These are phyloP conservation scores for Chydorus sphaericus DNA, from an alignment of 2,888 invertebrate genomes.

Conservation along the genomic window DNA sequence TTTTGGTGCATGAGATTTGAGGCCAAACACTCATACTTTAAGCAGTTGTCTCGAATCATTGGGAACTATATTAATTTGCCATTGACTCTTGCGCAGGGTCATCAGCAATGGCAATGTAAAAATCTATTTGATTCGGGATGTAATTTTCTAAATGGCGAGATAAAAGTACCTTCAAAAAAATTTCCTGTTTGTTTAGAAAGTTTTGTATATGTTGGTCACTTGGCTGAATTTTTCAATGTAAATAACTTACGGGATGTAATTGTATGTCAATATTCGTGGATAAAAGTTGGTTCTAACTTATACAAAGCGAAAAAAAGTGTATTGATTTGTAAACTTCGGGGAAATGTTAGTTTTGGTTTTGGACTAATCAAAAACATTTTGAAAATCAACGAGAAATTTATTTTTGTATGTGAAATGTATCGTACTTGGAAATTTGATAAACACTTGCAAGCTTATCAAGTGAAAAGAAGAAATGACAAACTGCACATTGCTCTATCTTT, in stretches of 20 bases:
- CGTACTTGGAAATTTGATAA: neutral
- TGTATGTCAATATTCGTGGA: neutral
- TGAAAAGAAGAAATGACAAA: neutral
- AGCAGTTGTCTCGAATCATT: neutral
- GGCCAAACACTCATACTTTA: slow-evolving; percentile 11
- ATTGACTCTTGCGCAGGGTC: neutral
- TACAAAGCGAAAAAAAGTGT: neutral
- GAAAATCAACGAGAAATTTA: neutral
- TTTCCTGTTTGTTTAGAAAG: neutral
- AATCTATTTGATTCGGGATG: neutral
- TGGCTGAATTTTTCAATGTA: neutral
- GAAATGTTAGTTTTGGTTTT: neutral
- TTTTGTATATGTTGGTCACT: neutral
- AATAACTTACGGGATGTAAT: neutral
- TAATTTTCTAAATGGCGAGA: neutral
- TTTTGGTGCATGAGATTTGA: slow-evolving; percentile 12
- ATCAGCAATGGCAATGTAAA: neutral
- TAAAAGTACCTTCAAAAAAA: neutral
- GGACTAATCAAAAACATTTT: neutral
- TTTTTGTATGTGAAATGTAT: neutral
- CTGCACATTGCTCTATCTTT: neutral
- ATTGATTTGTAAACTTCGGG: neutral
- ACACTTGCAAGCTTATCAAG: neutral
- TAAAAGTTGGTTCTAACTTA: neutral
- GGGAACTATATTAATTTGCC: neutral